Percentiles rank a stretch among this genome's conserved stretches.
These are phyloP conservation scores for Brachyptera risi DNA, from an alignment of 2,888 invertebrate genomes.

Conservation along the genomic window DNA sequence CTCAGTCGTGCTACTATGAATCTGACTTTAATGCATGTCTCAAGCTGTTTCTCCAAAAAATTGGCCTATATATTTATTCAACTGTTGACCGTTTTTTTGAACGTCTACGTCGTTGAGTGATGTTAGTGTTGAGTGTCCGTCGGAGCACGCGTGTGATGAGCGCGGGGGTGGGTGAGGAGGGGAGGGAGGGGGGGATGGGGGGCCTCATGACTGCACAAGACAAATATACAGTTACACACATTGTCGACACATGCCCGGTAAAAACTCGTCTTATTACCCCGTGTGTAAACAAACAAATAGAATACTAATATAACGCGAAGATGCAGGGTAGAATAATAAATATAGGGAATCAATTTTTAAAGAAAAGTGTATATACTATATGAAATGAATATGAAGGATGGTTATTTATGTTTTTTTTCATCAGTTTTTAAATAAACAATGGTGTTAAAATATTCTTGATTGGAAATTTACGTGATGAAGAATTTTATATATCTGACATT, in stretches of 20 bases:
- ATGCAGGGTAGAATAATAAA: neutral
- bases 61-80: too few species aligned
- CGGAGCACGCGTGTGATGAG: constrained; percentile 4
- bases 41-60: too few species aligned
- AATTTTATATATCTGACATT: too few species aligned
- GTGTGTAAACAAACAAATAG: constrained; percentile 9
- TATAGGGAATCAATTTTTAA: constrained; percentile 5
- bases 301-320: neutral
- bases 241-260: constrained; percentile 10
- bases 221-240: constrained; percentile 24
- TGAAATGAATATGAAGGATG: too few species aligned
- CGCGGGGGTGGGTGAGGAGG: constrained; percentile 5
- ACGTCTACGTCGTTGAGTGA: constrained; percentile 9
- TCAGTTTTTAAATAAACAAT: too few species aligned
- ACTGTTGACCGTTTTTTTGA: too few species aligned
- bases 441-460: too few species aligned
- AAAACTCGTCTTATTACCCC: constrained; percentile 16
- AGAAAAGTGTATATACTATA: too few species aligned
- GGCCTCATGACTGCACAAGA: constrained; percentile 29
- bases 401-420: too few species aligned
- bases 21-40: too few species aligned
- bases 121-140: constrained; percentile 14
- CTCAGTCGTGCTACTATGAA: too few species aligned
- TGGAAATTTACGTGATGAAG: too few species aligned
- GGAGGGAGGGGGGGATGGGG: constrained; percentile 21